Base-by-base conservation (phyloP, 2,888 invertebrate genomes). In the Physocephala rufipes region DNA sequence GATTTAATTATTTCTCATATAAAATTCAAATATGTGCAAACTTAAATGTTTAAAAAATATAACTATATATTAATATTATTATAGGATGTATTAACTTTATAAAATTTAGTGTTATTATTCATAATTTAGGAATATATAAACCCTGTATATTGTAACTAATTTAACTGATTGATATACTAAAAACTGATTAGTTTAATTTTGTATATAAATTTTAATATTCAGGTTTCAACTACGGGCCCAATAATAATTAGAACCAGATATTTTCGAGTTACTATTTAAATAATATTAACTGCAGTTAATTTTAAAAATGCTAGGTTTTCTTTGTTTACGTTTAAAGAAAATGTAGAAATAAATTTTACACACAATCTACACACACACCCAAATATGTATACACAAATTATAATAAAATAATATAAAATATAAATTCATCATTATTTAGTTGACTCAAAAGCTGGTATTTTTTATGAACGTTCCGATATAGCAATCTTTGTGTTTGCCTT, bases 401-500 rank as follows among this genome's bases (percentile, higher is more conserved):
- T 58, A 58, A 15, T 15, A 26, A 28, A 51, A 51, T 28, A 43
- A 16, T 47, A 67, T 24, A 59, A 53, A 53, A 65, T n/a, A 66
- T 47, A 1, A 13, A 26, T 47, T 43, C 12, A 62, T 19, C 19
- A n/a, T n/a, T 16, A 61, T 43, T 24, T 28, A 24, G 62, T 26
- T 59, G 19, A 16, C 30, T 64, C 45, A 15, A n/a, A 30, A 13
- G 13, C 21, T 24, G 24, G 19, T 5, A n/a, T n/a, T 19, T 5
- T 26, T 58, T 28, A 26, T 2, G 26, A 1, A 2, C 16, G 58
- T 9, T 58, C 3, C 53, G 5, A 21, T 21, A n/a, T 62, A 24
- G 21, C 59, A 47, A 71, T 30, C 26, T 55, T 45, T 84, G 78
- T 1, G 87, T 86, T 70, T 87, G 87, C 0, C 85, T 85, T 83